A percentile compares a stretch with the other conserved stretches of the same genome.
Evolutionary conservation across 2,797 vertebrate genomes (phyloP).

Genomic region (Oreortyx pictus): DNA sequence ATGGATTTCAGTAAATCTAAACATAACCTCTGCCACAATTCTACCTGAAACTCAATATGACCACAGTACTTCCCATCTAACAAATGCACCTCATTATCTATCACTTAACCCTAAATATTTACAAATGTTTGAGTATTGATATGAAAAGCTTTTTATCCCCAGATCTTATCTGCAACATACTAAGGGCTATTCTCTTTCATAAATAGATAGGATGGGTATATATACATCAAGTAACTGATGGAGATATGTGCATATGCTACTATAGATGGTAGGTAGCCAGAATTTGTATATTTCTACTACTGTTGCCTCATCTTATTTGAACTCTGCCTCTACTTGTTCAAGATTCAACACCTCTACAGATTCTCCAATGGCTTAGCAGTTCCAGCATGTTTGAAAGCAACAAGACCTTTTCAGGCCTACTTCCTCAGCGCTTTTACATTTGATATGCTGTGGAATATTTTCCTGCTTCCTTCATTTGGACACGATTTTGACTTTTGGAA

Average conservation of each 20-base stretch:
- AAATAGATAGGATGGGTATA: background rate
- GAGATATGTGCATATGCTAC: accelerated
- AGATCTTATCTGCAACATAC: background rate
- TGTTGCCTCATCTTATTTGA: background rate
- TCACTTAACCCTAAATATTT: background rate
- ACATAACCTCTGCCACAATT: background rate
- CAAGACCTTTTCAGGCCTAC: background rate
- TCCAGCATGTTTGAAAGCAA: background rate
- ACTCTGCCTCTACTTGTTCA: background rate
- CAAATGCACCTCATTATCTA: background rate
- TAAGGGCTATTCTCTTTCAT: background rate
- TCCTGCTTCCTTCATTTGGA: background rate
- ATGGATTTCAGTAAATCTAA: background rate
- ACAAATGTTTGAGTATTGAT: background rate
- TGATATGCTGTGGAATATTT: background rate
- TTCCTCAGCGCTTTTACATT: background rate
- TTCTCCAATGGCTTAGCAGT: background rate
- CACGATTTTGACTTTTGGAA: background rate
- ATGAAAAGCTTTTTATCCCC: background rate
- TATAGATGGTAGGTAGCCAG: background rate
- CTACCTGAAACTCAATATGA: background rate
- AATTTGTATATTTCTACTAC: background rate
- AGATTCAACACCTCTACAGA: background rate
- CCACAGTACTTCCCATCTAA: background rate
- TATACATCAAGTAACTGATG: background rate